Evolutionary conservation across 2,113 vertebrate genomes (phyloP).

Genomic region (Crotalus horridus): DNA sequence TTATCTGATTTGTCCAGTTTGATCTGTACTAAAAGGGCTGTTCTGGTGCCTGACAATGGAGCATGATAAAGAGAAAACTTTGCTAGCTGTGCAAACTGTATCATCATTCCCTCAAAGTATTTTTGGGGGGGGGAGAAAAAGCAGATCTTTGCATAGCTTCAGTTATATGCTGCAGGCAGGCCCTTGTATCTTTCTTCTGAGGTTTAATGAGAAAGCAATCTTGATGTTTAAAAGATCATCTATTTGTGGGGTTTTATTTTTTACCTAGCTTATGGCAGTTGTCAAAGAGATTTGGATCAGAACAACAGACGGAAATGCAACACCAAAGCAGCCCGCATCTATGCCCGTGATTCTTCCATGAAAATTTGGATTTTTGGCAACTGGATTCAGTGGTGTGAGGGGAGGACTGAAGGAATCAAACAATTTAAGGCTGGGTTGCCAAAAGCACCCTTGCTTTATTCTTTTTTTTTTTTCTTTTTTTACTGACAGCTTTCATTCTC

Average conservation of each 20-base stretch:
- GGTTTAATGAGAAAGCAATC: not conserved
- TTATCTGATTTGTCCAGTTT: slow-evolving; percentile 54
- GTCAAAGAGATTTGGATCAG: not conserved
- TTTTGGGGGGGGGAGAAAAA: too few species aligned
- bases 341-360: not conserved
- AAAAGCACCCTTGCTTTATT: not conserved
- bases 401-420: not conserved
- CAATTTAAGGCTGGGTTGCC: not conserved
- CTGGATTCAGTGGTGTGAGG: not conserved
- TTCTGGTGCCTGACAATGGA: slow-evolving; percentile 59
- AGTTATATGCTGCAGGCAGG: not conserved
- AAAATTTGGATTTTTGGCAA: not conserved
- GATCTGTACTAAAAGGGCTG: slow-evolving; percentile 51
- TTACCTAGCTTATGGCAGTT: not conserved
- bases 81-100: not conserved
- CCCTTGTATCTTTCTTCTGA: not conserved
- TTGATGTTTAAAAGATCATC: not conserved
- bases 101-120: not conserved
- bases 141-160: not conserved
- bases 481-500: not conserved
- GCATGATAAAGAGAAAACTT: slow-evolving; percentile 39
- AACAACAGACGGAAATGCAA: not conserved
- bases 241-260: not conserved
- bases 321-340: not conserved
- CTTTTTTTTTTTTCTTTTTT: not conserved